These are phyloP conservation scores for Butorides virescens DNA, from an alignment of 2,113 vertebrate species.

Conservation along the genomic window DNA sequence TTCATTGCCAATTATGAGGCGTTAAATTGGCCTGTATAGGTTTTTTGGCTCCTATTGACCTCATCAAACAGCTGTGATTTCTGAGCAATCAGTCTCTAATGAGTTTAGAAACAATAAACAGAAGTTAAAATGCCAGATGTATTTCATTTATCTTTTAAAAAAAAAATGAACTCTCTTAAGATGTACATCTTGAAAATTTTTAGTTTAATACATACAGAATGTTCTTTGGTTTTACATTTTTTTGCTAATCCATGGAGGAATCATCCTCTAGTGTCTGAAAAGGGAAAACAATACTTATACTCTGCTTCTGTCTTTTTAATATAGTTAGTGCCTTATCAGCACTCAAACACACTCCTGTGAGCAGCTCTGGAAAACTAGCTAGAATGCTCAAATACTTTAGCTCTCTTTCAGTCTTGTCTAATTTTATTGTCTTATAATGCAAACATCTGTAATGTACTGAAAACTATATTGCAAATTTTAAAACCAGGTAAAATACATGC, in stretches of 20 bases:
- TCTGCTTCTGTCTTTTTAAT: slow-evolving; percentile 51
- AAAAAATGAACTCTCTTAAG: slow-evolving; percentile 33
- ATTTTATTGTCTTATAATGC: background rate
- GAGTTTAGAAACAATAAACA: slow-evolving; percentile 46
- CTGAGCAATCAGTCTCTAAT: slow-evolving; percentile 59
- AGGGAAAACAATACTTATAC: slow-evolving; percentile 42
- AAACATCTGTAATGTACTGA: slow-evolving; percentile 15
- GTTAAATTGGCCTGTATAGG: slow-evolving; percentile 50
- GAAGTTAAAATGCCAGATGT: slow-evolving; percentile 56
- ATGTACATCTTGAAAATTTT: slow-evolving; percentile 40
- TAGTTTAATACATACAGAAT: slow-evolving; percentile 37
- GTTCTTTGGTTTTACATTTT: slow-evolving; percentile 29
- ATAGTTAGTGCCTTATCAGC: slow-evolving; percentile 63
- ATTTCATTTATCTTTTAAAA: slow-evolving; percentile 42
- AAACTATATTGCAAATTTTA: background rate
- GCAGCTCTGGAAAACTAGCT: slow-evolving; percentile 41
- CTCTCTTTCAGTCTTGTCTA: slow-evolving; percentile 44
- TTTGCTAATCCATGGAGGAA: slow-evolving; percentile 32
- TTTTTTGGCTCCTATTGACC: slow-evolving; percentile 54
- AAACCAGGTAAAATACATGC: background rate
- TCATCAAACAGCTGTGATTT: slow-evolving; percentile 65
- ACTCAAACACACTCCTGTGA: slow-evolving; percentile 43
- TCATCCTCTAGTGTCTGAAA: slow-evolving; percentile 41
- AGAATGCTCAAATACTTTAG: slow-evolving; percentile 7
- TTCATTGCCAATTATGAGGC: slow-evolving; percentile 34